A percentile compares a stretch with the other conserved stretches of the same genome.
Evolutionary conservation across 2,113 vertebrate genomes (phyloP).

Genomic region (Corythornis vintsioides): DNA sequence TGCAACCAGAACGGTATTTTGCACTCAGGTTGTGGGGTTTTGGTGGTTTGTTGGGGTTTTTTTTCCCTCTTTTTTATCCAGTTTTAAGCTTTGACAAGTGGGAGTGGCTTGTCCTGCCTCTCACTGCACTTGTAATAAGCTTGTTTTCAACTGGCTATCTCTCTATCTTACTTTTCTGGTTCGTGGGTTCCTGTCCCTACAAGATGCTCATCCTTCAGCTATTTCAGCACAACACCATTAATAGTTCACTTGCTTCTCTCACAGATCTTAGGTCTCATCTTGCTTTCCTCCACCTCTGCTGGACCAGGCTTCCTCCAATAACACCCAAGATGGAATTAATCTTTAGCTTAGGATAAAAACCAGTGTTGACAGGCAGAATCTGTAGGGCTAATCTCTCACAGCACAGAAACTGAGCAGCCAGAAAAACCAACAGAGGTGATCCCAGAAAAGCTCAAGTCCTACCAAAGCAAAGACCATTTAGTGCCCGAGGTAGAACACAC

Average conservation of each 20-base stretch:
- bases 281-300: neutral
- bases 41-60: no score
- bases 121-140: neutral
- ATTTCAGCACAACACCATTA: neutral
- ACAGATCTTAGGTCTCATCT: neutral
- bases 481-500: neutral
- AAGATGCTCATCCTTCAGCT: neutral
- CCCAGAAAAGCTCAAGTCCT: neutral
- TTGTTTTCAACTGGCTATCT: neutral
- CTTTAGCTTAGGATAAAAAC: neutral
- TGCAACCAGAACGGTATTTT: neutral
- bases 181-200: neutral
- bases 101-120: neutral
- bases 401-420: neutral
- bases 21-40: neutral
- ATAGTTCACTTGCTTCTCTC: rapidly evolving
- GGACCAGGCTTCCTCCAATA: neutral
- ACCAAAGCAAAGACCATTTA: neutral
- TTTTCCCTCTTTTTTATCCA: neutral
- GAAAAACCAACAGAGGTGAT: rapidly evolving
- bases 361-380: neutral
- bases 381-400: neutral
- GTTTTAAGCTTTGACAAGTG: neutral
- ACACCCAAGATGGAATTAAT: neutral
- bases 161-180: neutral